Base-by-base conservation (phyloP, 2,888 invertebrate genomes). In the Pterobdella sp. region DNA sequence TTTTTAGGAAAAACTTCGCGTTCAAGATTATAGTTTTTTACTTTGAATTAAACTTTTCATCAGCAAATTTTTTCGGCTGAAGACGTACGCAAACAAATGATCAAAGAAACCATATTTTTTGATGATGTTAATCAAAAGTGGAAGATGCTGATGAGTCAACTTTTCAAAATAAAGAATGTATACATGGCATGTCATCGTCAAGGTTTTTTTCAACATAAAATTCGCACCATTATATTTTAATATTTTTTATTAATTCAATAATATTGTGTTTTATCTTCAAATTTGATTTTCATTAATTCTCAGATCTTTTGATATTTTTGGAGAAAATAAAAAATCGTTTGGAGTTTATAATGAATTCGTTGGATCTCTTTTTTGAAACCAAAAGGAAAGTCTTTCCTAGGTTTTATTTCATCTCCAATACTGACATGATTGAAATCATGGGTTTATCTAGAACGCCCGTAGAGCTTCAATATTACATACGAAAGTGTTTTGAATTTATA, bases 401-500 rank as follows among this genome's bases (percentile, higher is more conserved):
- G 68, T 90, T 91, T 81, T 91, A 91, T 82, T 91, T 91, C 81
- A 87, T 91, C 76, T 90, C 90, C n/a, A 90, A 91, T 81, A 90
- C 90, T 79, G 91, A 91, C 80, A 85, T 91, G 78, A 83, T 91
- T 70, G 91, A 93, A 84, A 92, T 93, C 77, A 87, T 93, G 74
- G 93, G 92, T 0, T 92, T 93, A 82, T 89, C 92, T 0, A 91
- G 90, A 79, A 90, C 88, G 79, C 93, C 93, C 0, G 90, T 91
- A 79, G 85, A 89, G 65, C 88, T 94, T 73, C 93, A 93, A 85
- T 88, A 89, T 0, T 92, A 93, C 82, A 85, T 93, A 74, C 93
- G 91, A 81, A 94, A 94, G 81, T 87, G 93, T 52, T 94, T 93
- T 82, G 93, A 92, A 81, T 92, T 92, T 82, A 87, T 94, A 42